Percentiles rank a stretch among this genome's conserved stretches.
Evolutionary conservation across 2,797 vertebrate species (phyloP).

Genomic region (Sebastes reedi): DNA sequence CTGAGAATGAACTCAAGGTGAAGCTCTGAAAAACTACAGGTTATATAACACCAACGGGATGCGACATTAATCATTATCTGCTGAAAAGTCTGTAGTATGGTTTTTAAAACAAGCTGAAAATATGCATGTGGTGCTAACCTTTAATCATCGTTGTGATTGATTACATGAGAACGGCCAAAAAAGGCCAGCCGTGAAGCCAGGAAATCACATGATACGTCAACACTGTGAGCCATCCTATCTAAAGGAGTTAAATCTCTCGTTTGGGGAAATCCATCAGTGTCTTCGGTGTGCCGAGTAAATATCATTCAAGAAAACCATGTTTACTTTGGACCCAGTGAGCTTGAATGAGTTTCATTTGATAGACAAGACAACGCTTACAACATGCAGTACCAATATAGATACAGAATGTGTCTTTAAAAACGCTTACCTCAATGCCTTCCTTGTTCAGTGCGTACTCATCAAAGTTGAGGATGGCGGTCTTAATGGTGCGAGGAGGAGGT

Average conservation of each 20-base stretch:
- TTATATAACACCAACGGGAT: constrained; percentile 63
- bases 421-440: constrained; percentile 96
- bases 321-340: constrained; percentile 48
- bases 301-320: constrained; percentile 27
- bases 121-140: constrained; percentile 51
- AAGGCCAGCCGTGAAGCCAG: constrained; percentile 25
- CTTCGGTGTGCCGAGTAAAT: constrained; percentile 34
- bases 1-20: constrained; percentile 43
- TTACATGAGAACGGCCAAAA: constrained; percentile 39
- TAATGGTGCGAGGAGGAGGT: constrained; percentile 96
- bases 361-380: constrained; percentile 9
- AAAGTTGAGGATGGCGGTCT: constrained; percentile 98
- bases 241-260: constrained; percentile 27
- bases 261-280: constrained; percentile 34
- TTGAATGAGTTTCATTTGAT: constrained; percentile 39
- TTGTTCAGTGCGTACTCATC: constrained; percentile 99
- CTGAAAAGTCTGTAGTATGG: constrained; percentile 38
- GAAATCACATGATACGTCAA: constrained; percentile 46
- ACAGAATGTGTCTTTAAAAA: constrained; percentile 19
- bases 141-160: constrained; percentile 59
- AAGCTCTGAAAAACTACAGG: constrained; percentile 39
- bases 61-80: constrained; percentile 56
- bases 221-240: constrained; percentile 24
- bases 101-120: constrained; percentile 56
- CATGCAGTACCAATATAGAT: neutral